Base-by-base conservation (phyloP, 2,797 vertebrate genomes). In the Pipistrellus pygmaeus region DNA sequence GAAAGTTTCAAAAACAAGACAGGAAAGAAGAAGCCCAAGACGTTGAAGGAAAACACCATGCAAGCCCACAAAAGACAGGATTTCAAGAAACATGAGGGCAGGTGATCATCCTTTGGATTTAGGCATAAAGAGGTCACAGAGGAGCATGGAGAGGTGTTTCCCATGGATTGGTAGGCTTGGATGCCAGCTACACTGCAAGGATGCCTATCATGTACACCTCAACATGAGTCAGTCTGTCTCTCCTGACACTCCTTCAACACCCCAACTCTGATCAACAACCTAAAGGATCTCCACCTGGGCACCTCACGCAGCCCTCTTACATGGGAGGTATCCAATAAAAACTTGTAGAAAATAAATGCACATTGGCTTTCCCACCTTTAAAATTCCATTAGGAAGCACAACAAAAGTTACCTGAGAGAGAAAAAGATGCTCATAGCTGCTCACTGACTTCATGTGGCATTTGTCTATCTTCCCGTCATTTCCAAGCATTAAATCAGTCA, bases 401-500 rank as follows among this genome's bases (percentile, higher is more conserved):
- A 23, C 17, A 60, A 93, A 92, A 55, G 18, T 81, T 64, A 44
- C 86, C 83, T 32, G 14, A 68, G 55, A 95, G 21, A 51, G 35
- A 35, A 53, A n/a, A 72, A 83, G 46, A 76, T 8, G 46, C 41
- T 62, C 23, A 75, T 18, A 89, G 46, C 32, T 46, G 51, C 48
- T 80, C 20, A 17, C 44, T 84, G 27, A 77, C 83, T 75, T 69
- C 38, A 44, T 48, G n/a, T 32, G n/a, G 18, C 30, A 12, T 77
- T 85, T 89, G n/a, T 84, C 62, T 71, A 8, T 23, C 32, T 60
- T 38, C 9, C 32, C 0, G 3, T 55, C n/a, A 20, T 55, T 83
- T 48, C 35, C 38, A 80, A 46, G 71, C 62, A 69, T 94, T 92
- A 82, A 92, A 82, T 95, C 68, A 85, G 83, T 41, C 66, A 72